Base-by-base conservation (phyloP, 2,888 invertebrate species). In the Neocrepidodera transversa region DNA sequence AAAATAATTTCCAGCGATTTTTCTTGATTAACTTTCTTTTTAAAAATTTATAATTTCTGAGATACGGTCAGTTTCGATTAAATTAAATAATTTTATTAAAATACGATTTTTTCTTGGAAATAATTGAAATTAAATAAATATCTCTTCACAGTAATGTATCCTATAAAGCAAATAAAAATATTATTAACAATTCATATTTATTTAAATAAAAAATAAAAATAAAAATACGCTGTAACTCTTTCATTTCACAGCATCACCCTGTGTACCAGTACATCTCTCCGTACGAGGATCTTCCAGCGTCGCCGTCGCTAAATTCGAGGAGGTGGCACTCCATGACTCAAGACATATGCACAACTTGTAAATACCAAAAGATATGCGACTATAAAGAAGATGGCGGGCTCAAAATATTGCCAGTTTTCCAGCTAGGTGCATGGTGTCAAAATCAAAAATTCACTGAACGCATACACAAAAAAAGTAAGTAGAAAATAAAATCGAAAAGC, bases 361-460 rank as follows among this genome's bases (percentile, higher is more conserved):
- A 61, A 62, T 62, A 57, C 59, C 57, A 62, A 62, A 64, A 63
- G 61, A 62, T 63, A 57, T 59, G 59, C 63, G 63, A 36, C 59
- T 65, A 65, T 65, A 65, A 64, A 65, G 62, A 65, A 65, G 65
- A 65, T 63, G 65, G 54, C 48, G 59, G 60, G 59, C 58, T 53
- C 54, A 35, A 51, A 53, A 56, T 42, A 60, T 61, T 53, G 53
- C 59, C 65, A 65, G 65, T 65, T 65, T 65, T 58, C 52, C 62
- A 62, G 62, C 64, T 60, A 58, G 60, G 60, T 60, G 64, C 58
- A 48, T 47, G 60, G 62, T 62, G 59, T 60, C 59, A 43, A 56
- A 57, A 60, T 58, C 60, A 51, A 55, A 60, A 59, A 51, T 35
- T 20, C 51, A 50, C 45, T 54, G 55, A 55, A 51, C 57, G 45